These are phyloP conservation scores for Drosophila lutescens DNA, from an alignment of 2,888 invertebrate species.

Conservation along the genomic window DNA sequence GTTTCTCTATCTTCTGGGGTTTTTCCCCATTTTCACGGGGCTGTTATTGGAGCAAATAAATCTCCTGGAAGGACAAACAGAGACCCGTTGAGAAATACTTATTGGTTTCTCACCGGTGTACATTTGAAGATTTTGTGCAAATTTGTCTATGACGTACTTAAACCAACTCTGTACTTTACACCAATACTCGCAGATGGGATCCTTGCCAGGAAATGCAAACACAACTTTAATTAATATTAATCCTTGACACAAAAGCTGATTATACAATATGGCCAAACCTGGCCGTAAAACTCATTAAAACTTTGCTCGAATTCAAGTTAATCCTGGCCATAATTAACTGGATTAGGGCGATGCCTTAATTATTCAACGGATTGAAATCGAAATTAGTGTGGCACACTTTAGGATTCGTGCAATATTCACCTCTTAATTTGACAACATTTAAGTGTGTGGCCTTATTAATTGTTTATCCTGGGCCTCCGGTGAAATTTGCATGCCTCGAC, in stretches of 20 bases:
- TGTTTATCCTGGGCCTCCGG: constrained; percentile 12
- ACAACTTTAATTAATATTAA: constrained; percentile 75
- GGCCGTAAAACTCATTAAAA: constrained; percentile 62
- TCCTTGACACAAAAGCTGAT: constrained; percentile 46
- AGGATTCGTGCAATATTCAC: constrained; percentile 22
- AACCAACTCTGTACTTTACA: constrained; percentile 11
- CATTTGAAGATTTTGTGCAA: constrained; percentile 10
- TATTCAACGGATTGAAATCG: constrained; percentile 17
- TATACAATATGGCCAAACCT: constrained; percentile 7
- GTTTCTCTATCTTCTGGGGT: background rate
- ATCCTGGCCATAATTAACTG: constrained; percentile 43
- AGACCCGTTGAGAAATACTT: constrained; percentile 7
- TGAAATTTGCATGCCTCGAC: constrained; percentile 7
- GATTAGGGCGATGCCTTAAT: constrained; percentile 29
- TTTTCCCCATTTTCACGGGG: constrained; percentile 7
- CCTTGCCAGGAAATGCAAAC: constrained; percentile 59
- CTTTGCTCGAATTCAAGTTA: constrained; percentile 34
- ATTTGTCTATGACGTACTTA: constrained; percentile 16
- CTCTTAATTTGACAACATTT: constrained; percentile 3
- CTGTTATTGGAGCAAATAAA: constrained; percentile 38
- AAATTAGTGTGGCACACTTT: constrained; percentile 14
- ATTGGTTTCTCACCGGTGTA: constrained; percentile 17
- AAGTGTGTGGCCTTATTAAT: constrained; percentile 7
- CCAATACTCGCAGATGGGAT: constrained; percentile 8
- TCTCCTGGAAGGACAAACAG: constrained; percentile 37